Base-by-base conservation (phyloP, 2,113 vertebrate species). In the Antigone vipio region DNA sequence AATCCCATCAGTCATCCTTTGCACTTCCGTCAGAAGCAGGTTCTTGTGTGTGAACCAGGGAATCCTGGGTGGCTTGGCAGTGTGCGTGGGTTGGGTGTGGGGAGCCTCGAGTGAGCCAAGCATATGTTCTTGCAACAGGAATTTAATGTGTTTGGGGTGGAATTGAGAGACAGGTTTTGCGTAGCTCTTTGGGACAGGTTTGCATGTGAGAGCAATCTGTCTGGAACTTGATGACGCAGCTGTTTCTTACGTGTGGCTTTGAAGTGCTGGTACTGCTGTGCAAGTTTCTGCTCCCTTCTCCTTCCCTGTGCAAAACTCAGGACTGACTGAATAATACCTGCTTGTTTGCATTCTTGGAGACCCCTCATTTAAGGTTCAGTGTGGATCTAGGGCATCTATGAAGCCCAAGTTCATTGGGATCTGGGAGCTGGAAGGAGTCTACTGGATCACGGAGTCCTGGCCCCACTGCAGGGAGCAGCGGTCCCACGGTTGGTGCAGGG, bases 161-260 rank as follows among this genome's bases (percentile, higher is more conserved):
- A 77, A 93, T 84, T 9, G 76, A 91, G 91, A 91, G 96, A 84
- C 83, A 87, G 94, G 94, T 92, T 96, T 69, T 86, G 89, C 15
- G 15, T 40, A 62, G 83, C 79, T 91, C 75, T 42, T 32, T 3
- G 55, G 93, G 91, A 69, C 93, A 92, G 95, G 95, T 96, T 96
- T 89, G 79, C 91, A 47, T 90, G 92, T 13, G 94, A 82, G 94
- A 92, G 81, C 89, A 77, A 42, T 96, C 66, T 62, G 82, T 59
- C 67, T 92, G 90, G 79, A 88, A 83, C 75, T 76, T 67, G 95
- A 90, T 94, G 85, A 93, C 85, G 10, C 62, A 44, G 85, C 92
- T 64, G 53, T 19, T 95, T 94, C 52, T 45, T 15, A 3, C 2
- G 1, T 0, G 8, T 0, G 3, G 29, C 93, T 96, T 94, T 95